Evolutionary conservation across 2,797 vertebrate species (phyloP).

Genomic region (Alca torda): DNA sequence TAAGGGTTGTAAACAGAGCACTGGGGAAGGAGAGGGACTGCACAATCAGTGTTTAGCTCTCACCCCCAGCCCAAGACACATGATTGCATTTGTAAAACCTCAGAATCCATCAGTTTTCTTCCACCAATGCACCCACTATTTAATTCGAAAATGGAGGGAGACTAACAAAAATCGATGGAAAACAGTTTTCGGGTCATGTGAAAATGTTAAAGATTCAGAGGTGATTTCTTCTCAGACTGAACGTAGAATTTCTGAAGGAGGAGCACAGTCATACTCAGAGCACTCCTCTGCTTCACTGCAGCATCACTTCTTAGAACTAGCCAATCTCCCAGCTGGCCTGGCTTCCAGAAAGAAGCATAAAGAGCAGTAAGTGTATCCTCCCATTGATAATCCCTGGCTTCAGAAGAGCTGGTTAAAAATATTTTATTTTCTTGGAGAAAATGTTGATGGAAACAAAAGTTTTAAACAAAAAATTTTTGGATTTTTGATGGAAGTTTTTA

Average conservation of each 20-base stretch:
- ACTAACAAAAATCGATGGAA: not conserved
- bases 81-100: not conserved
- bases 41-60: not conserved
- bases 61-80: not conserved
- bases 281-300: not conserved
- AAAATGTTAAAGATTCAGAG: not conserved
- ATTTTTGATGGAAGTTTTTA: not conserved
- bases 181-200: not conserved
- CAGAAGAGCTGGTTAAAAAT: not conserved
- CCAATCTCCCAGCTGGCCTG: not conserved
- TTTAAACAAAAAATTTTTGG: not conserved
- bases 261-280: constrained; percentile 22
- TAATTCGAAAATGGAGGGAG: not conserved
- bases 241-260: constrained; percentile 27
- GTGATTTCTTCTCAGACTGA: not conserved
- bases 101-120: not conserved
- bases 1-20: not conserved
- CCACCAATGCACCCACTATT: not conserved
- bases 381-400: not conserved
- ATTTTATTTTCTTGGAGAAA: not conserved
- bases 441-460: not conserved
- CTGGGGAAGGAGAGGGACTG: not conserved
- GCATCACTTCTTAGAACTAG: constrained; percentile 11
- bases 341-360: not conserved
- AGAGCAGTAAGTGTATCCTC: not conserved